Evolutionary conservation across 2,888 invertebrate species (phyloP).

Genomic region (Athetis lepigone): DNA sequence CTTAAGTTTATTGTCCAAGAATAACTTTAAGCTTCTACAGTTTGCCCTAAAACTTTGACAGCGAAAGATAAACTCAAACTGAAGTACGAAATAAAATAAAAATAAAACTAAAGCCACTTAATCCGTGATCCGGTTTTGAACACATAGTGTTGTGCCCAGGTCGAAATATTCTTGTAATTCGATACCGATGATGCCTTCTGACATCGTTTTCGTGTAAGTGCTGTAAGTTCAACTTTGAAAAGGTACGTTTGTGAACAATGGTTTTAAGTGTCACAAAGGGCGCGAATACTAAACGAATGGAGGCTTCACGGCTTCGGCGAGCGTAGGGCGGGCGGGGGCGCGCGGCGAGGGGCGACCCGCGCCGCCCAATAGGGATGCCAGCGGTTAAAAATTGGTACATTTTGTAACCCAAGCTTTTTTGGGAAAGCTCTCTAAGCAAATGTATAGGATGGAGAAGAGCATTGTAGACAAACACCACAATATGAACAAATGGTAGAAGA

Average conservation of each 20-base stretch:
- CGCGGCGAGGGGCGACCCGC: constrained; percentile 63
- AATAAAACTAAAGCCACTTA: constrained; percentile 24
- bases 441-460: too few species aligned
- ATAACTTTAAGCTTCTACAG: neutral
- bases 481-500: too few species aligned
- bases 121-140: constrained; percentile 25
- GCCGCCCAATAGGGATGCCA: constrained; percentile 65
- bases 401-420: constrained; percentile 10
- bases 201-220: constrained; percentile 69
- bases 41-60: neutral
- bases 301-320: constrained; percentile 75
- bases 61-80: constrained; percentile 10
- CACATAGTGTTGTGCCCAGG: constrained; percentile 34
- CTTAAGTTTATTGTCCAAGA: neutral
- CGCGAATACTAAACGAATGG: constrained; percentile 88
- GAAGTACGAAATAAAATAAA: neutral
- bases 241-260: constrained; percentile 85
- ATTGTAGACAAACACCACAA: too few species aligned
- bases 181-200: constrained; percentile 48
- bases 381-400: constrained; percentile 24
- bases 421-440: neutral
- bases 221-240: constrained; percentile 73
- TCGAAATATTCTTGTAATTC: constrained; percentile 40
- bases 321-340: constrained; percentile 69
- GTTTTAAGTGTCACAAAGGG: constrained; percentile 90